Percentiles rank a stretch among this genome's conserved stretches.
Conservation (phyloP, 92 coral and sea anemone genomes). For the Paramuricea clavata region DNA sequence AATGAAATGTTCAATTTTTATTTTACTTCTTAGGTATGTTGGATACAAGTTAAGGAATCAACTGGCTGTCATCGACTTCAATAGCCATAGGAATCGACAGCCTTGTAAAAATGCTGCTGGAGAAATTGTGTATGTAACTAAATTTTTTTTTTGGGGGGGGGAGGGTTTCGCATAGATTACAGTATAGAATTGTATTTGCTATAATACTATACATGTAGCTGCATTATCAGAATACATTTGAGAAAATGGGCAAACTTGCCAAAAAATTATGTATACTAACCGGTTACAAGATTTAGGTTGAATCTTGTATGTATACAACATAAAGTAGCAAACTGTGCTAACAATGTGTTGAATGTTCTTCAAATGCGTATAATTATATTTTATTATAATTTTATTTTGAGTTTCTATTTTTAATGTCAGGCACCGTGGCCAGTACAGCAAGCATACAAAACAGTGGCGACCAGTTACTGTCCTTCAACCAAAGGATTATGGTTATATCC, state of each 20-base stretch:
- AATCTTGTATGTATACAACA: too few species aligned
- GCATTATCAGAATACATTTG: not conserved
- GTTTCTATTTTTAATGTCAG: not conserved
- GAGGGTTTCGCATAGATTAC: too few species aligned
- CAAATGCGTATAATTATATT: not conserved
- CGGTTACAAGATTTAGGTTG: too few species aligned
- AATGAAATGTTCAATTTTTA: not conserved
- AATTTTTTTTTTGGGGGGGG: too few species aligned
- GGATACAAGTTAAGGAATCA: slow-evolving; percentile 37
- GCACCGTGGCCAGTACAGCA: slow-evolving; percentile 24
- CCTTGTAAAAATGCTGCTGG: not conserved
- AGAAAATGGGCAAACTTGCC: too few species aligned
- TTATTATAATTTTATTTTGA: not conserved
- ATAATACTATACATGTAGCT: too few species aligned
- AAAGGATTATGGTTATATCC: slow-evolving; percentile 11
- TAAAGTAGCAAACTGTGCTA: not conserved
- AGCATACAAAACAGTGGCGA: slow-evolving; percentile 21
- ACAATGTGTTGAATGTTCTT: not conserved
- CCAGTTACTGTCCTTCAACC: not conserved
- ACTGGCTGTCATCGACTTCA: slow-evolving; percentile 42
- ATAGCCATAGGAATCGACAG: slow-evolving; percentile 22
- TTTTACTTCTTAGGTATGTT: slow-evolving; percentile 22
- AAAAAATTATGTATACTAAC: too few species aligned
- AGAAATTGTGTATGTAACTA: not conserved
- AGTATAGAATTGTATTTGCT: too few species aligned